Percentiles rank a stretch among this genome's conserved stretches.
phyloP scores from a whole-genome alignment of 2,797 vertebrate genomes.

The Megalops cyprinoides region DNA sequence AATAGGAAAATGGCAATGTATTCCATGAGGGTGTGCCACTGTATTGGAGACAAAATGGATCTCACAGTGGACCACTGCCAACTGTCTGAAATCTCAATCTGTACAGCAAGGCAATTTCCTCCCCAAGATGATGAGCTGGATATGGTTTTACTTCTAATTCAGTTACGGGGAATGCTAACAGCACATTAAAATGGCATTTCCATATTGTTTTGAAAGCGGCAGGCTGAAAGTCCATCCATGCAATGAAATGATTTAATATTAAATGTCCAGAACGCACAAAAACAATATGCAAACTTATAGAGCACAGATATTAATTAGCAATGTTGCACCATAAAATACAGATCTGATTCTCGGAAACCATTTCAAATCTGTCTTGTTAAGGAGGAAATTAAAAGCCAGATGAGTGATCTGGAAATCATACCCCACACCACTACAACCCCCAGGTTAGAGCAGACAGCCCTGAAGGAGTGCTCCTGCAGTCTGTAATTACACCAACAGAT shows the following conservation, averaged over 20 bases:
- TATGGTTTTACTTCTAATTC: not conserved
- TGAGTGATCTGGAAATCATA: not conserved
- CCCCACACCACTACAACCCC: not conserved
- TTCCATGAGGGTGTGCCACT: not conserved
- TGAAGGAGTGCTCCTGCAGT: slow-evolving; percentile 13
- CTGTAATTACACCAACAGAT: slow-evolving; percentile 42
- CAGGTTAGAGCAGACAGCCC: not conserved
- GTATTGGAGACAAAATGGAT: not conserved
- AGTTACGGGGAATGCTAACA: slow-evolving; percentile 1
- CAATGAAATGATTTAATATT: not conserved
- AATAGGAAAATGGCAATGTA: too few relatives aligned
- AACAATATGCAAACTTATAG: not conserved
- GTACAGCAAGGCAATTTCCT: not conserved
- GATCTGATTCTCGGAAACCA: not conserved
- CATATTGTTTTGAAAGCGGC: not conserved
- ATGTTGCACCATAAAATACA: too few relatives aligned
- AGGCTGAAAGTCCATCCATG: not conserved
- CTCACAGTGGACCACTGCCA: not conserved
- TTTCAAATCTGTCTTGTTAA: not conserved
- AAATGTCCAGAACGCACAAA: not conserved
- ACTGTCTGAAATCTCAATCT: not conserved
- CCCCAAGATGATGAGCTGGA: slow-evolving; percentile 5
- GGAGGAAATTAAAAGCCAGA: not conserved
- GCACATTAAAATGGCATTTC: not conserved
- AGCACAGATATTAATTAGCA: not conserved